These are phyloP conservation scores for Sciaenops ocellatus DNA, from an alignment of 2,797 vertebrate genomes.

Conservation along the genomic window DNA sequence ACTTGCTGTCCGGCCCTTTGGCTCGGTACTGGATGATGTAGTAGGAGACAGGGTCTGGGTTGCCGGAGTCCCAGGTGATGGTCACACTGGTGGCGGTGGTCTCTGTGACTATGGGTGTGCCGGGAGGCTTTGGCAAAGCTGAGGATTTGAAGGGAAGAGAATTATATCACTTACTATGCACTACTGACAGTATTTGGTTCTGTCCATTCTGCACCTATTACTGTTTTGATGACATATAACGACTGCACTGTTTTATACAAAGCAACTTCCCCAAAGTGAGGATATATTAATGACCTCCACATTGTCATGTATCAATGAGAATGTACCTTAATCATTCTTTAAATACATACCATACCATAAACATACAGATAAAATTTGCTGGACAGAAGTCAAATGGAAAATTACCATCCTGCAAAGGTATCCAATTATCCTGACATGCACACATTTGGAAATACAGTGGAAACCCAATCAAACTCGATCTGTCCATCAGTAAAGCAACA, in stretches of 20 bases:
- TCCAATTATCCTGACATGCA: not conserved
- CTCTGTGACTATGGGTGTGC: slow-evolving; percentile 95
- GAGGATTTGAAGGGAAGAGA: slow-evolving; percentile 48
- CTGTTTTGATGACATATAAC: not conserved
- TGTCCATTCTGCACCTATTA: not conserved
- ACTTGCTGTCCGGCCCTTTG: slow-evolving; percentile 95
- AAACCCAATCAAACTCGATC: not conserved
- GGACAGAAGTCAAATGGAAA: not conserved
- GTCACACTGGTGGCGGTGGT: slow-evolving; percentile 98
- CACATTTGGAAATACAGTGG: not conserved
- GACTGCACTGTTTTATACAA: not conserved
- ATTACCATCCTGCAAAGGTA: not conserved
- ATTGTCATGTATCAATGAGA: not conserved
- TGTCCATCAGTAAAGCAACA: not conserved
- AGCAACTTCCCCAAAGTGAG: not conserved
- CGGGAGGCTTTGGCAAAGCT: slow-evolving; percentile 97
- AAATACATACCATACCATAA: not conserved
- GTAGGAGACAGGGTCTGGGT: slow-evolving; percentile 96
- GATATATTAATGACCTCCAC: slow-evolving; percentile 4
- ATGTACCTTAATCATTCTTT: not conserved
- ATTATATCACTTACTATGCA: not conserved
- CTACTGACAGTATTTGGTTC: not conserved
- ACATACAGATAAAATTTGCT: not conserved
- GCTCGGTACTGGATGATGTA: slow-evolving; percentile 98
- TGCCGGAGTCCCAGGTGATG: slow-evolving; percentile 99